These are phyloP conservation scores for Passerculus sandwichensis DNA, from an alignment of 2,797 vertebrate genomes.

Conservation along the genomic window DNA sequence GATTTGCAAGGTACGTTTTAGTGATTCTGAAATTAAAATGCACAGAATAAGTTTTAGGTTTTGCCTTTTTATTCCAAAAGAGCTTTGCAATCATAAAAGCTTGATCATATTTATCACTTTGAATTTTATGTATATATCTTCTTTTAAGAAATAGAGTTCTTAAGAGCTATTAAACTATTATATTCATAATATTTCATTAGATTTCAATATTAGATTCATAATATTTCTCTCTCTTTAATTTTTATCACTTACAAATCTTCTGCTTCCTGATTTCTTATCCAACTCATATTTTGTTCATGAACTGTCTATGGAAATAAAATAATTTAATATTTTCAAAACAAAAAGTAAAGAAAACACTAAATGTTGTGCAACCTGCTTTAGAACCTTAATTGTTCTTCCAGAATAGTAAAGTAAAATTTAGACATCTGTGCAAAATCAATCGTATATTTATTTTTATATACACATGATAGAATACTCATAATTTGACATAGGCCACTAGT, in stretches of 20 bases:
- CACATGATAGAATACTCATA: neutral
- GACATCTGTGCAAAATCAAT: neutral
- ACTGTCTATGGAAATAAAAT: neutral
- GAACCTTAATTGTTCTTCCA: too few species aligned
- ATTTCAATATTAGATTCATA: neutral
- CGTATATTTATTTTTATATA: fast-evolving
- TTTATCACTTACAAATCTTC: neutral
- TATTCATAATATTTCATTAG: neutral
- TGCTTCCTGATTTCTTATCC: neutral
- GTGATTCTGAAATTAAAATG: neutral
- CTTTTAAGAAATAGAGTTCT: neutral
- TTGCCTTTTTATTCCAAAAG: neutral
- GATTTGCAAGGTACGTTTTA: neutral
- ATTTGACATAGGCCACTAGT: neutral
- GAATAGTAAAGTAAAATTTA: neutral
- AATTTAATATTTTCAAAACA: neutral
- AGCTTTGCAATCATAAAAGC: neutral
- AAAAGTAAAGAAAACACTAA: too few species aligned
- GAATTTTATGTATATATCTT: neutral
- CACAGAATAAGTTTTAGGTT: neutral
- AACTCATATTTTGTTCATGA: neutral
- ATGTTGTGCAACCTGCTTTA: too few species aligned
- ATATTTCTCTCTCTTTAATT: neutral
- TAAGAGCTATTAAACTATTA: neutral
- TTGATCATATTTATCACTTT: neutral